Percentiles rank a stretch among this genome's conserved stretches.
phyloP scores from a whole-genome alignment of 1,140 invertebrate genomes.

The Phymastichus coffea region DNA sequence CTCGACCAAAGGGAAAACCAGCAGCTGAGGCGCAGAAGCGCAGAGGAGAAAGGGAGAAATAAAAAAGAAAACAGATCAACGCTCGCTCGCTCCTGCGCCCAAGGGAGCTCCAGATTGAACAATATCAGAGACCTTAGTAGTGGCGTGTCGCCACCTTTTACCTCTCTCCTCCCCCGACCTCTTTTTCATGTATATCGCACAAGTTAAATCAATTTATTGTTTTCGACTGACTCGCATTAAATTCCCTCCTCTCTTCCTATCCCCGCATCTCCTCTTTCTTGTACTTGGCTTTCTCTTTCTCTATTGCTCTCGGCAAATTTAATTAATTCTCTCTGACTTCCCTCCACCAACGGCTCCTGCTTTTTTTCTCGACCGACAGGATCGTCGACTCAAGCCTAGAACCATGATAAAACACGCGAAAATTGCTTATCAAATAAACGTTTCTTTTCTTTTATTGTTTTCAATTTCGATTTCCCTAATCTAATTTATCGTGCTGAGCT shows the following conservation, averaged over 20 bases:
- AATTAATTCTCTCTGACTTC: conserved; percentile 13
- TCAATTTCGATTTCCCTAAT: too few relatives aligned
- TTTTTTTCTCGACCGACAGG: too few relatives aligned
- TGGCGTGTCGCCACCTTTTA: not conserved
- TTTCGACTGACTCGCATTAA: conserved; percentile 3
- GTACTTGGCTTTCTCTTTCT: too few relatives aligned
- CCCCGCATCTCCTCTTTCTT: too few relatives aligned
- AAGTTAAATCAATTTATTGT: conserved; percentile 21
- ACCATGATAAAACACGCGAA: too few relatives aligned
- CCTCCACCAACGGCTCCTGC: not conserved
- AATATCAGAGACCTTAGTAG: not conserved
- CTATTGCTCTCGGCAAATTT: not conserved
- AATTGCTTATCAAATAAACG: too few relatives aligned
- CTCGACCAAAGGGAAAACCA: not conserved
- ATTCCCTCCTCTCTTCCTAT: not conserved
- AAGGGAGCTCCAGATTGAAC: conserved; percentile 8
- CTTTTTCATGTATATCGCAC: too few relatives aligned
- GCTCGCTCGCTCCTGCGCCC: too few relatives aligned
- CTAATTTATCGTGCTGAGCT: too few relatives aligned
- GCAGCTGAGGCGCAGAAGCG: too few relatives aligned
- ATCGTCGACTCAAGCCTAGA: not conserved
- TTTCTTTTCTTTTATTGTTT: too few relatives aligned
- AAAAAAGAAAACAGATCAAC: not conserved
- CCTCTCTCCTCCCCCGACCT: not conserved
- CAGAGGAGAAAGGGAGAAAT: not conserved